phyloP scores from a whole-genome alignment of 2,113 vertebrate genomes.

The Naja naja region DNA sequence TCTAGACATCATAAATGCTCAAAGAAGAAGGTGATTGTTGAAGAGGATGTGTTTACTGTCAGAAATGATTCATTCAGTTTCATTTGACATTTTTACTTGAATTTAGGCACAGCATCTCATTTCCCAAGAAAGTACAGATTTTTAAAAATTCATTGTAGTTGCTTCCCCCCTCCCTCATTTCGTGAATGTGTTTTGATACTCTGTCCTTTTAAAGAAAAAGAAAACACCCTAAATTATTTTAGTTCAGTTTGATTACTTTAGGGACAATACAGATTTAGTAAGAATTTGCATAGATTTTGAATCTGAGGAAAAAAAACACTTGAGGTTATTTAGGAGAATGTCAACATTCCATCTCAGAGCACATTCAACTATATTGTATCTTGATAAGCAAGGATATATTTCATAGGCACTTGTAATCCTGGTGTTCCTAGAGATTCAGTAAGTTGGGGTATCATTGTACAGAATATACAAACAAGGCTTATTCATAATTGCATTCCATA shows the following conservation, averaged over 20 bases:
- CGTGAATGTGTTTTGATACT: not conserved
- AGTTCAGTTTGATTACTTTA: not conserved
- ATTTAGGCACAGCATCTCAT: conserved; percentile 17
- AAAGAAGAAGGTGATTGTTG: conserved; percentile 18
- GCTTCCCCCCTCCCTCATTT: accelerated
- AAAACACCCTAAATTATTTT: not conserved
- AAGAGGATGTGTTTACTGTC: conserved; percentile 3
- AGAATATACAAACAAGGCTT: not conserved
- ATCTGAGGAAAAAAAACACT: conserved; percentile 2
- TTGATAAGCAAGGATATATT: not conserved
- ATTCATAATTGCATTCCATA: not conserved
- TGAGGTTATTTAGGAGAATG: not conserved
- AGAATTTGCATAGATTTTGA: not conserved
- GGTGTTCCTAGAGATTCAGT: not conserved
- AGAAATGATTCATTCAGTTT: conserved; percentile 23
- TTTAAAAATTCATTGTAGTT: not conserved
- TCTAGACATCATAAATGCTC: conserved; percentile 23
- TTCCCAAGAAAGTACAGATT: not conserved
- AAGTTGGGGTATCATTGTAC: not conserved
- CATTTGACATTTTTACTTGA: conserved; percentile 7
- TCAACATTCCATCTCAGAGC: not conserved
- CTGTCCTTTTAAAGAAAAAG: not conserved
- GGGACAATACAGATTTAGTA: not conserved
- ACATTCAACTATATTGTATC: not conserved
- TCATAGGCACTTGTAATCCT: not conserved